Conservation (phyloP, 2,888 invertebrate genomes). For the Microplitis deprimator region DNA sequence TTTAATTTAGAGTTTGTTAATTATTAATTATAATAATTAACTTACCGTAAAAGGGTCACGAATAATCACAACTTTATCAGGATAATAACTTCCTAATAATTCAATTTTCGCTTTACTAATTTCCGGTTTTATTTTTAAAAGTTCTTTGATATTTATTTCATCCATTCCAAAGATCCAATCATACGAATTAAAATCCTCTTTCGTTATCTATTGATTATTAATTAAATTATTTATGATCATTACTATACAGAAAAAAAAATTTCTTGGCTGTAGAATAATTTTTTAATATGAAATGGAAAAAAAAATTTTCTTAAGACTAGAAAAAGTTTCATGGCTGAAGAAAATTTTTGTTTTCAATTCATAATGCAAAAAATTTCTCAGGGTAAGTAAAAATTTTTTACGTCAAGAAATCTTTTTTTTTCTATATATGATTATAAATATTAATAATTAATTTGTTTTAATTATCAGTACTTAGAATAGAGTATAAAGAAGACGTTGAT, state of each 20-base stretch:
- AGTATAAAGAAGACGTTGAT: background rate
- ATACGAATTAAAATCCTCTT: constrained; percentile 83
- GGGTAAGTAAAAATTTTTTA: too few species aligned
- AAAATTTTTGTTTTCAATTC: too few species aligned
- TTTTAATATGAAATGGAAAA: too few species aligned
- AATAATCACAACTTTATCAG: constrained; percentile 84
- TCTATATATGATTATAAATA: too few species aligned
- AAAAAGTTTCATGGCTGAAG: too few species aligned
- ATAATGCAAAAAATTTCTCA: too few species aligned
- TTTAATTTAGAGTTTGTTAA: constrained; percentile 3
- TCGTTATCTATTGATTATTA: constrained; percentile 75
- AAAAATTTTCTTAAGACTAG: too few species aligned
- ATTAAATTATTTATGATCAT: background rate
- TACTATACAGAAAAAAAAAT: background rate
- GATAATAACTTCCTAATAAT: constrained; percentile 88
- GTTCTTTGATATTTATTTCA: constrained; percentile 84
- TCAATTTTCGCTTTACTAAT: constrained; percentile 81
- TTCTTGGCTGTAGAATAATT: too few species aligned
- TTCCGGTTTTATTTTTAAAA: constrained; percentile 77
- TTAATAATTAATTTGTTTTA: too few species aligned
- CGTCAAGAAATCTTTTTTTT: too few species aligned
- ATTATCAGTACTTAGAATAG: background rate
- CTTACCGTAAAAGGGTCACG: constrained; percentile 94
- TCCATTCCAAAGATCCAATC: constrained; percentile 98
- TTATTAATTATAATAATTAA: constrained; percentile 41